Evolutionary conservation across 2,113 vertebrate genomes (phyloP), one percentile per base, ranked within the genome.

Genomic region (Microcebus murinus): DNA sequence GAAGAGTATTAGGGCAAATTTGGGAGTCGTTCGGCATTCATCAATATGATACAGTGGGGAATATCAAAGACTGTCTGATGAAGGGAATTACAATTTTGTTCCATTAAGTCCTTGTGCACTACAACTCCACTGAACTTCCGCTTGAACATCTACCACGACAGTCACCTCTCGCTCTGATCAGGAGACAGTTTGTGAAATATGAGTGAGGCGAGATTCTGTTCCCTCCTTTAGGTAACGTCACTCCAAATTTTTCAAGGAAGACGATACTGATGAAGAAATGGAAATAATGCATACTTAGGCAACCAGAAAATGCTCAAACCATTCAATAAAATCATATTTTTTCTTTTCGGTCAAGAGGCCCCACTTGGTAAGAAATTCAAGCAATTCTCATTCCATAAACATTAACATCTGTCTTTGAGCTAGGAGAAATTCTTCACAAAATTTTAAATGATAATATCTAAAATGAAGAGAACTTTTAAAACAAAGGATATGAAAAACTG

Each of bases 31-130:
- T 68, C 1, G 1, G 73, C 76, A 87, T 87, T 97, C 83, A 96
- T 94, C 93, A 97, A 36, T 67, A 81, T 23, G 80, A 42, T 87
- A 36, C 4, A 84, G 39, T 84, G 34, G 31, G 5, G 42, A 86
- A 87, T 80, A 97, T 97, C 97, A 97, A 96, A 97, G 96, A 39
- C 50, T 50, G n/a, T 57, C 55, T 55, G 57, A 73, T 27, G 34
- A 79, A 89, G 39, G 59, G 59, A 73, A 68, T 80, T 73, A 15
- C 0, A 12, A 52, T 97, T 92, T 94, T 87, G 27, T 93, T 86
- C 90, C n/a, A 50, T 2, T 18, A 57, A 91, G 67, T 77, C 27
- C 71, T 82, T 76, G 50, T 95, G 96, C 96, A 87, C 65, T 96
- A 14, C 68, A 91, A 76, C 85, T 93, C 48, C 79, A 74, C 73